Evolutionary conservation across 30 jellyfish, hydroid and myxozoan species (phyloP).

Genomic region (Clytia hemisphaerica): DNA sequence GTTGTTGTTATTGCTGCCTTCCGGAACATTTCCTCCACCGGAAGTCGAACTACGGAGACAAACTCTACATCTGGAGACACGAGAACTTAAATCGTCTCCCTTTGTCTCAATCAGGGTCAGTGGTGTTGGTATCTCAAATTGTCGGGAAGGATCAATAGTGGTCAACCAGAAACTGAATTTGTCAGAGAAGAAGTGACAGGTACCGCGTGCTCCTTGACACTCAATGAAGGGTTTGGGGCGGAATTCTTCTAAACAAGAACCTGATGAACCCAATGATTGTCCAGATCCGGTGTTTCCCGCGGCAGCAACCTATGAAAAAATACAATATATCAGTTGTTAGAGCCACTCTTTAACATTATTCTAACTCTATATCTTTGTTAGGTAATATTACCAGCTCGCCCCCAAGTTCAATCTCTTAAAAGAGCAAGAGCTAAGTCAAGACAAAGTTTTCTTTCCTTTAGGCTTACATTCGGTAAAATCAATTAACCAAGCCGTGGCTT

Average conservation of each 20-base stretch:
- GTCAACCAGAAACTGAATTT: constrained; percentile 94
- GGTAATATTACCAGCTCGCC: too few species aligned
- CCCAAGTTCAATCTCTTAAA: too few species aligned
- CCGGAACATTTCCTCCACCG: constrained; percentile 4
- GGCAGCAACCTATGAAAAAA: constrained; percentile 63
- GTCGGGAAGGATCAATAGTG: constrained; percentile 53
- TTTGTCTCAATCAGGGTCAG: constrained; percentile 52
- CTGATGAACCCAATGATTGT: constrained; percentile 87
- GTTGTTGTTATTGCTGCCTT: not conserved
- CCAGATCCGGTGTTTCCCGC: constrained; percentile 96
- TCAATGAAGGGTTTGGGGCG: constrained; percentile 76
- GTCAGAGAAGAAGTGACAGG: constrained; percentile 77
- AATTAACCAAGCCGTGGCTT: too few species aligned
- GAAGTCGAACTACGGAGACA: constrained; percentile 23
- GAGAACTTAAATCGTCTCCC: constrained; percentile 56
- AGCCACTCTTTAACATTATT: too few species aligned
- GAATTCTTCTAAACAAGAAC: constrained; percentile 81
- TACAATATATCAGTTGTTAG: too few species aligned
- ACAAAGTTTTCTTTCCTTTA: too few species aligned
- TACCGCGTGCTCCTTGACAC: constrained; percentile 95
- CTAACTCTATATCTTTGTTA: too few species aligned
- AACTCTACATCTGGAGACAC: constrained; percentile 85
- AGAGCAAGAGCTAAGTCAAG: too few species aligned
- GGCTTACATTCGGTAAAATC: too few species aligned
- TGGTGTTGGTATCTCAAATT: constrained; percentile 50